A percentile compares a stretch with the other conserved stretches of the same genome.
These are phyloP conservation scores for Flexamia atlantica DNA, from an alignment of 2,888 invertebrate genomes.

Conservation along the genomic window DNA sequence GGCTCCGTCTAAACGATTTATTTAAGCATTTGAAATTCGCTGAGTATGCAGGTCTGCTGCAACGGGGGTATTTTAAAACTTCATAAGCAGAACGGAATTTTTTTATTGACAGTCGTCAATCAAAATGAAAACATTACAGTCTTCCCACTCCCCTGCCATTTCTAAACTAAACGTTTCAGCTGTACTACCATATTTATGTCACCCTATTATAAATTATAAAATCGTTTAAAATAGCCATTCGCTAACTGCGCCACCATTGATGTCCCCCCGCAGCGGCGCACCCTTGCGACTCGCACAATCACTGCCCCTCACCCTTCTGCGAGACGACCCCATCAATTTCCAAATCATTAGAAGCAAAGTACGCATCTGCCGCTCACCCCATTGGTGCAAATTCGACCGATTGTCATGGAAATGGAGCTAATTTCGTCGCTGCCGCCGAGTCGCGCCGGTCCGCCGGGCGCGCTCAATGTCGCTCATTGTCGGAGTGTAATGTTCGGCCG, in stretches of 20 bases:
- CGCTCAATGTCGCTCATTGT: conserved; percentile 16
- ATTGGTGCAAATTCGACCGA: conserved; percentile 64
- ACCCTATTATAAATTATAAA: conserved; percentile 18
- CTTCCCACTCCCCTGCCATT: background rate
- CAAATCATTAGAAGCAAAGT: conserved; percentile 56
- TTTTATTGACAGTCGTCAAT: too few species aligned
- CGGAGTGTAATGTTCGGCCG: background rate
- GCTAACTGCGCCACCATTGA: conserved; percentile 32
- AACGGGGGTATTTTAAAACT: too few species aligned
- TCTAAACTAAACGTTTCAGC: background rate
- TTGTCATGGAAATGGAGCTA: conserved; percentile 63
- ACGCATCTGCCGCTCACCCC: conserved; percentile 60
- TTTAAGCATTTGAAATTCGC: too few species aligned
- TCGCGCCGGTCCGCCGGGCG: conserved; percentile 10
- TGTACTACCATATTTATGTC: conserved; percentile 8
- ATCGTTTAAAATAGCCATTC: conserved; percentile 41
- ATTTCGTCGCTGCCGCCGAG: conserved; percentile 49
- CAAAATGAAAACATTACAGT: background rate
- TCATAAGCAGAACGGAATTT: too few species aligned
- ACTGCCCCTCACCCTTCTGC: conserved; percentile 44
- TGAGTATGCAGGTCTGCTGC: too few species aligned
- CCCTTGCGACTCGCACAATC: conserved; percentile 21
- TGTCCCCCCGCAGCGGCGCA: background rate
- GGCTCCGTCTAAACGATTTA: too few species aligned
- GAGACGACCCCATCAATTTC: conserved; percentile 50